A percentile compares a stretch with the other conserved stretches of the same genome.
Evolutionary conservation across 2,888 invertebrate genomes (phyloP).

Genomic region (Oscheius sp.): DNA sequence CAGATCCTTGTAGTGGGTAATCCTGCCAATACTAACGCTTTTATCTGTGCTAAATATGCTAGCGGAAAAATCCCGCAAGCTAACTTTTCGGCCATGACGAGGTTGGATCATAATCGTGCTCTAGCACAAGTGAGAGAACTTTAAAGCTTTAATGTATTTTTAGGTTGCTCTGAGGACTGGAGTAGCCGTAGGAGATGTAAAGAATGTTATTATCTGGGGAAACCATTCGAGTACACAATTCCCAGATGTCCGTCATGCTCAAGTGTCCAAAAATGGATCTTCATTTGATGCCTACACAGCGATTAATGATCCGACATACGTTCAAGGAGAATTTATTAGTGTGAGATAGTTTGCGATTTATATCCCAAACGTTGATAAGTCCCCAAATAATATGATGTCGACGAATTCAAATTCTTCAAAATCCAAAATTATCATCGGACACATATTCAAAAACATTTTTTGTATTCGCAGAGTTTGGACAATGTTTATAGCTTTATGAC

Average conservation of each 20-base stretch:
- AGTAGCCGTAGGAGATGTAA: slow-evolving; percentile 78
- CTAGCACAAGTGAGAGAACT: slow-evolving; percentile 79
- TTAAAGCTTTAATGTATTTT: too few relatives aligned
- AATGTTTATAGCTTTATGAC: too few relatives aligned
- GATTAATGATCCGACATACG: slow-evolving; percentile 83
- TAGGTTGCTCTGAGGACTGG: slow-evolving; percentile 73
- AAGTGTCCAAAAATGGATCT: slow-evolving; percentile 64
- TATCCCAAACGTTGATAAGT: not conserved
- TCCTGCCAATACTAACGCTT: slow-evolving; percentile 97
- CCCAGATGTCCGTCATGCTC: slow-evolving; percentile 82
- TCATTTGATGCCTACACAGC: slow-evolving; percentile 72
- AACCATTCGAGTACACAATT: slow-evolving; percentile 99
- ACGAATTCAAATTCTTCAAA: too few relatives aligned
- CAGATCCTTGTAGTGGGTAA: slow-evolving; percentile 92
- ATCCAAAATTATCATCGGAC: too few relatives aligned
- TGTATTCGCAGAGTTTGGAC: too few relatives aligned
- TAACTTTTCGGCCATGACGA: slow-evolving; percentile 97
- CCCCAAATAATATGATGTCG: too few relatives aligned
- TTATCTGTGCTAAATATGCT: slow-evolving; percentile 92
- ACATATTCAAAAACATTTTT: too few relatives aligned
- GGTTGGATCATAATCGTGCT: slow-evolving; percentile 96
- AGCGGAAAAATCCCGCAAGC: slow-evolving; percentile 89
- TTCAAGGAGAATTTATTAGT: slow-evolving; percentile 83
- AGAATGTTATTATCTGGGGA: slow-evolving; percentile 98
- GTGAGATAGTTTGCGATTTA: slow-evolving; percentile 68